Evolutionary conservation across 2,113 vertebrate genomes (phyloP).

Genomic region (Nycticebus coucang): DNA sequence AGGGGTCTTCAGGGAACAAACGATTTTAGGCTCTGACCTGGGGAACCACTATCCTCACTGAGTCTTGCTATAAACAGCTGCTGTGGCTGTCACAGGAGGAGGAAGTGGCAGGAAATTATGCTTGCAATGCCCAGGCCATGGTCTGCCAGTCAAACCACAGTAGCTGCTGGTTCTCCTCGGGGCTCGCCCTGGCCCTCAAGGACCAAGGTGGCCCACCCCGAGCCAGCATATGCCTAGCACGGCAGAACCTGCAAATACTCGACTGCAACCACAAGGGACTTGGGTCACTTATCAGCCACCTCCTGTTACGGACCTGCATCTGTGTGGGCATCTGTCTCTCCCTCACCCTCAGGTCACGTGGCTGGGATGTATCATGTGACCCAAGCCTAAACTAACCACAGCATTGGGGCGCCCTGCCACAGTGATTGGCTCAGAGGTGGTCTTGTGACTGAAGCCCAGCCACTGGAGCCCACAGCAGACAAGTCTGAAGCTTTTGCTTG

Average conservation of each 20-base stretch:
- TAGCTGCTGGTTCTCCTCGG: not conserved
- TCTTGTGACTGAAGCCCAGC: not conserved
- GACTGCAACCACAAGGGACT: not conserved
- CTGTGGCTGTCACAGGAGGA: not conserved
- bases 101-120: not conserved
- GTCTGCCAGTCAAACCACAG: not conserved
- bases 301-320: not conserved
- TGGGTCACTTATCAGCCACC: not conserved
- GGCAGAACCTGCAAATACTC: not conserved
- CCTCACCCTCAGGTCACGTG: not conserved
- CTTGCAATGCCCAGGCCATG: not conserved
- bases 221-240: fast-evolving
- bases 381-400: not conserved
- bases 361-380: not conserved
- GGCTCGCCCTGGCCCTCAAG: not conserved
- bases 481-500: not conserved
- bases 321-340: not conserved
- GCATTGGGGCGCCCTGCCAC: not conserved
- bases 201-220: fast-evolving
- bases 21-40: slow-evolving; percentile 18
- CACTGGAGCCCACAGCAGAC: not conserved
- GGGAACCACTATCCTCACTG: not conserved
- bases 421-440: not conserved
- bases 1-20: not conserved
- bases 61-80: not conserved